A percentile compares a stretch with the other conserved stretches of the same genome.
Evolutionary conservation across 1,140 invertebrate species (phyloP).

Genomic region (Oppia nitens): DNA sequence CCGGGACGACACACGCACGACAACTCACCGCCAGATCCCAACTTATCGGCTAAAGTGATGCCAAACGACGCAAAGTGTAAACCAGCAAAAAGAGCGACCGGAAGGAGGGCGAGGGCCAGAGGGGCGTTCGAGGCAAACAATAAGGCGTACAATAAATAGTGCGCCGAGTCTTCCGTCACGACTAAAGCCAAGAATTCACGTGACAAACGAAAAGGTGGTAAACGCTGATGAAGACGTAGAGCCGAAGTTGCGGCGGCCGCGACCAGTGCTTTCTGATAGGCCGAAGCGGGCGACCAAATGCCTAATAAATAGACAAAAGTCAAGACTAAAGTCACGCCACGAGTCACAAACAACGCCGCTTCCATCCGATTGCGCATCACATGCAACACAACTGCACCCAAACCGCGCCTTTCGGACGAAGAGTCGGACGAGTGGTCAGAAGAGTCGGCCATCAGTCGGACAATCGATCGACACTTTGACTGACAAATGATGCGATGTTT

Average conservation of each 20-base stretch:
- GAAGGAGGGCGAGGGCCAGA: slow-evolving; percentile 68
- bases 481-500: too few species aligned
- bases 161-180: slow-evolving; percentile 80
- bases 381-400: slow-evolving; percentile 29
- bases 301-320: slow-evolving; percentile 67
- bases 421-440: too few species aligned
- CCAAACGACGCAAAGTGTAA: slow-evolving; percentile 80
- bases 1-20: background rate
- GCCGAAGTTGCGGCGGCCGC: slow-evolving; percentile 83
- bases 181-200: slow-evolving; percentile 59
- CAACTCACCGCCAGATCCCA: slow-evolving; percentile 30
- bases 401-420: too few species aligned
- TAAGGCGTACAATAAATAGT: slow-evolving; percentile 84
- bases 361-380: slow-evolving; percentile 64
- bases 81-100: slow-evolving; percentile 71
- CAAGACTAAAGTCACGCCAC: slow-evolving; percentile 62
- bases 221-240: slow-evolving; percentile 73
- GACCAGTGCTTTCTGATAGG: slow-evolving; percentile 72
- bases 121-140: slow-evolving; percentile 80
- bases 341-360: slow-evolving; percentile 59
- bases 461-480: too few species aligned
- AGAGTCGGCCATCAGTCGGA: too few species aligned
- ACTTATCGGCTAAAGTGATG: slow-evolving; percentile 69
- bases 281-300: slow-evolving; percentile 27
- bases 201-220: slow-evolving; percentile 48